Base-by-base conservation (phyloP, 2,113 vertebrate species). In the Pseudolaguvia tuberculata region DNA sequence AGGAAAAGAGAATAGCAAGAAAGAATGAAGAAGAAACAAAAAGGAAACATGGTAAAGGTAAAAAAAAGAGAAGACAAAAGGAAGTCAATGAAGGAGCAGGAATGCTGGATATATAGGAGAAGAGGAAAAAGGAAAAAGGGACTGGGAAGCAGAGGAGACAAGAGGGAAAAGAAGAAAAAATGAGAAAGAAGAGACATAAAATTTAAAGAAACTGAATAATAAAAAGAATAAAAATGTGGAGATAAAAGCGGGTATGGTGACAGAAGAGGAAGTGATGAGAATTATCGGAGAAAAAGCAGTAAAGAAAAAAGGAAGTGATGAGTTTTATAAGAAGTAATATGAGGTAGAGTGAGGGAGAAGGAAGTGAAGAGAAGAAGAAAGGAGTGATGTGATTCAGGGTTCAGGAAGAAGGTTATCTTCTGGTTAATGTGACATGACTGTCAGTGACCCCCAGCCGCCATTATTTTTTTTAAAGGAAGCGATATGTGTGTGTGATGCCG, bases 361-460 rank as follows among this genome's bases (percentile, higher is more conserved):
- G 47, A 10, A 48, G 47, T 11, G 15, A 48, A 48, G 10, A 48
- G 12, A 48, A 48, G 12, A 48, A 10, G 10, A 48, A 13, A 10
- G 10, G 12, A 13, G 47, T 13, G 15, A 48, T 2, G 11, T 2
- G 47, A 48, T 2, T 48, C 63, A 3, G 68, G 75, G 51, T 70
- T 80, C 66, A 48, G 14, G 56, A 69, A 76, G 11, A 84, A 88
- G 89, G 90, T n/a, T n/a, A n/a, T n/a, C n/a, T n/a, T n/a, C 81
- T 89, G 88, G 89, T 89, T 91, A 90, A 91, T 91, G 88, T 90
- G 89, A 91, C 89, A 88, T 85, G 84, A 87, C 87, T 88, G 88
- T 89, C 86, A 86, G 80, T 80, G 86, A 89, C 89, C 89, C 89
- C 88, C 87, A 85, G 78, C 58, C 82, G 83, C 86, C 87, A 86